Percentiles rank a stretch among this genome's conserved stretches.
Evolutionary conservation across 1,140 invertebrate species (phyloP).

Genomic region (Hylaeus anthracinus): DNA sequence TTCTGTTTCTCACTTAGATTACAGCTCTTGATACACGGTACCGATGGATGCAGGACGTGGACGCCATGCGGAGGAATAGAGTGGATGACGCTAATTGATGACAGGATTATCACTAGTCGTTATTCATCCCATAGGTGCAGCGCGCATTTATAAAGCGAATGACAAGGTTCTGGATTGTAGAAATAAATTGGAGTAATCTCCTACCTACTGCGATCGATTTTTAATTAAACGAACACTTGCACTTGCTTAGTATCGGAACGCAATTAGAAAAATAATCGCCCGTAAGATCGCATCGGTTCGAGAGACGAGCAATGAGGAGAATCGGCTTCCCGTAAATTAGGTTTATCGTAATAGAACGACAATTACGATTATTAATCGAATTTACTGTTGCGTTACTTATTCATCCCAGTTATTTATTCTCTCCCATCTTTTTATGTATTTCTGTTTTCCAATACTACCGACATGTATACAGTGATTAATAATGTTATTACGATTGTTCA

Average conservation of each 20-base stretch:
- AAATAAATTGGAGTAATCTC: background rate
- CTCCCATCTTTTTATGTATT: no score
- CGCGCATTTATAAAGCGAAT: background rate
- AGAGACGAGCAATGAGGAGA: no score
- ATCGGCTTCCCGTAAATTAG: no score
- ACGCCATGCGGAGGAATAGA: background rate
- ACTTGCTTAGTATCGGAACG: background rate
- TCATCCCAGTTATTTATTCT: no score
- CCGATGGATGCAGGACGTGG: background rate
- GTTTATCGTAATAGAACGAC: no score
- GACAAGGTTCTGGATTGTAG: background rate
- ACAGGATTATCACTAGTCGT: background rate
- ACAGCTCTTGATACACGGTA: background rate
- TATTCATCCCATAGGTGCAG: background rate
- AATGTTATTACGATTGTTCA: no score
- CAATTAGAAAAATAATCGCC: background rate
- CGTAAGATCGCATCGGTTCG: no score
- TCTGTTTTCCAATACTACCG: no score
- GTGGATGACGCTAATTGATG: background rate
- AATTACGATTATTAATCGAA: no score
- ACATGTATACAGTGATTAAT: no score
- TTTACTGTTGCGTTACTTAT: no score
- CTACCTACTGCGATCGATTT: background rate
- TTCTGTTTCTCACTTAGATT: conserved; percentile 31
- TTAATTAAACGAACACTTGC: background rate